phyloP scores from a whole-genome alignment of 2,888 invertebrate genomes.

The Drosophila pseudotalamancana region DNA sequence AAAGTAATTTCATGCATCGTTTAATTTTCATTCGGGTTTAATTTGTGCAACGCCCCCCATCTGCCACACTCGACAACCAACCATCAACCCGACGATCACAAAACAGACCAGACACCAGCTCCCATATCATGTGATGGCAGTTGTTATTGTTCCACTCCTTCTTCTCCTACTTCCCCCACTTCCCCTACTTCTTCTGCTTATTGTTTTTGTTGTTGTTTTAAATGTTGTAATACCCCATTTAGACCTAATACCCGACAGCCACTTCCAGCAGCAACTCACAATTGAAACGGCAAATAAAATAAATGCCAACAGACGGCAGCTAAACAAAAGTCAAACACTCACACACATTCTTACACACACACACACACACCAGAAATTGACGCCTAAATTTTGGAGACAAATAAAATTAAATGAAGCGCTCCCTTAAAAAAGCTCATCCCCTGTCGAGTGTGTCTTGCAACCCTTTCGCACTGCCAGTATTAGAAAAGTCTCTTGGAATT shows the following conservation, averaged over 20 bases:
- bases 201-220: conserved; percentile 31
- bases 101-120: conserved; percentile 18
- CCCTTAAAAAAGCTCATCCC: conserved; percentile 45
- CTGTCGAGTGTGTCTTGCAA: conserved; percentile 8
- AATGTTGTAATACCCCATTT: conserved; percentile 76
- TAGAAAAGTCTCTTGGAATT: background rate
- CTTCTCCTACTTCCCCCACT: conserved; percentile 4
- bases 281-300: conserved; percentile 76
- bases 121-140: conserved; percentile 57
- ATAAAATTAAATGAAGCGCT: conserved; percentile 82
- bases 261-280: conserved; percentile 67
- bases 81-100: conserved; percentile 37
- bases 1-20: conserved; percentile 83
- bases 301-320: conserved; percentile 43
- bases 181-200: conserved; percentile 1
- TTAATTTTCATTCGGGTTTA: conserved; percentile 82
- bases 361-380: conserved; percentile 53
- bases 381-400: conserved; percentile 63
- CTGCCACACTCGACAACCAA: conserved; percentile 47
- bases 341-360: conserved; percentile 17
- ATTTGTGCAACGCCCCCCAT: conserved; percentile 75
- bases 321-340: conserved; percentile 34
- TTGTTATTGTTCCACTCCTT: conserved; percentile 6
- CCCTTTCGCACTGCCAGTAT: conserved; percentile 26
- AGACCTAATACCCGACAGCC: conserved; percentile 77